Percentiles rank a stretch among this genome's conserved stretches.
These are phyloP conservation scores for Erebia palarica DNA, from an alignment of 2,888 invertebrate genomes.

Conservation along the genomic window DNA sequence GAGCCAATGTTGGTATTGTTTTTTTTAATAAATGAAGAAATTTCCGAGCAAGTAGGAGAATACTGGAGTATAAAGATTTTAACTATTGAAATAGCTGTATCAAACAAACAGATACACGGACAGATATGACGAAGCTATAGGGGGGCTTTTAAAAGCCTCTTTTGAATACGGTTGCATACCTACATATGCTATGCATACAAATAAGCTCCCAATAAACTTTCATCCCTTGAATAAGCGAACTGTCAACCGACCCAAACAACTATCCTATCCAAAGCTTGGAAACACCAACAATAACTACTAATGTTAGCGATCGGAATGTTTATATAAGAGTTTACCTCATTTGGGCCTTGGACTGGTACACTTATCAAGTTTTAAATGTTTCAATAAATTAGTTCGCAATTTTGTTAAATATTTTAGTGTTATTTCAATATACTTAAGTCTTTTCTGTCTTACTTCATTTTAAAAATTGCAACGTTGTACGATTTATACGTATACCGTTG, in stretches of 20 bases:
- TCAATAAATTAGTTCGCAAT: background rate
- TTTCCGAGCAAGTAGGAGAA: too few relatives aligned
- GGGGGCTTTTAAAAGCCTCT: too few relatives aligned
- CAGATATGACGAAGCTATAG: too few relatives aligned
- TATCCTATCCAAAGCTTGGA: conserved; percentile 45
- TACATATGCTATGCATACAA: conserved; percentile 48
- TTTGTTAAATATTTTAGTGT: background rate
- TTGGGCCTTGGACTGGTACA: conserved; percentile 13
- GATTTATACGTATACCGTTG: too few relatives aligned
- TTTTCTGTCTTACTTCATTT: too few relatives aligned
- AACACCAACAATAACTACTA: conserved; percentile 52
- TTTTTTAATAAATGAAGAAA: too few relatives aligned
- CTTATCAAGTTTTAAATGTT: conserved; percentile 5
- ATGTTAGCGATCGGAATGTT: conserved; percentile 50
- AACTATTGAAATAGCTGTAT: too few relatives aligned
- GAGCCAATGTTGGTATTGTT: too few relatives aligned
- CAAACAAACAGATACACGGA: too few relatives aligned
- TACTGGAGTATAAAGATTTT: too few relatives aligned
- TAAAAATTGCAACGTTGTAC: too few relatives aligned
- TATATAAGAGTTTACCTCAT: conserved; percentile 30
- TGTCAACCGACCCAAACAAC: conserved; percentile 54
- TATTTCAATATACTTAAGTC: too few relatives aligned
- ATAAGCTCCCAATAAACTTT: conserved; percentile 60
- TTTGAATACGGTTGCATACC: conserved; percentile 40
- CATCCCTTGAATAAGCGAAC: conserved; percentile 54